These are phyloP conservation scores for Eupithecia subumbrata DNA, from an alignment of 2,888 invertebrate species.

Conservation along the genomic window DNA sequence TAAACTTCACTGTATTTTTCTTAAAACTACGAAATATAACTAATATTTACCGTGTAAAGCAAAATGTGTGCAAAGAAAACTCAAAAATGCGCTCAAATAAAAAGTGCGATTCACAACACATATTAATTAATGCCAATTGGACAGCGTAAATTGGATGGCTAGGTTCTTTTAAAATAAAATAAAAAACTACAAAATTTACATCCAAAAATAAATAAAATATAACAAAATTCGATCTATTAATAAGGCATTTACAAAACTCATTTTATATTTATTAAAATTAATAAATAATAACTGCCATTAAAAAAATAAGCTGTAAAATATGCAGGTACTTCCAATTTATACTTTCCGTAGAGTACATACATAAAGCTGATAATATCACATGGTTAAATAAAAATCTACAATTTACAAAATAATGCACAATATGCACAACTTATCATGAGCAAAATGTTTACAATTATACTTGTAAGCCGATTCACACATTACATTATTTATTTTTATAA, in stretches of 20 bases:
- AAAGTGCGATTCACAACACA: constrained; percentile 13
- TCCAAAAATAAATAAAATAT: background rate
- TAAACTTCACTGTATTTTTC: constrained; percentile 33
- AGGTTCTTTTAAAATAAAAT: background rate
- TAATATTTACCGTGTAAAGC: background rate
- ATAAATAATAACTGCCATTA: background rate
- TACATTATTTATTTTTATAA: background rate
- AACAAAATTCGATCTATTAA: background rate
- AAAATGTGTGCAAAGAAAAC: constrained; percentile 23
- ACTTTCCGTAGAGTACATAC: constrained; percentile 1
- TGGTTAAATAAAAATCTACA: background rate
- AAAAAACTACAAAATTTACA: background rate
- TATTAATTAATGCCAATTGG: background rate
- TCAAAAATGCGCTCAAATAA: constrained; percentile 14
- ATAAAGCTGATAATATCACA: constrained; percentile 4
- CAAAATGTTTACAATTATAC: background rate
- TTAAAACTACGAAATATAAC: constrained; percentile 30
- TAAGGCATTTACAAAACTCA: background rate
- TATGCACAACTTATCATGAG: constrained; percentile 4
- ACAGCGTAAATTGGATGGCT: background rate
- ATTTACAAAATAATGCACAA: background rate
- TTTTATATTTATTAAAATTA: background rate
- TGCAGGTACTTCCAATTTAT: constrained; percentile 5
- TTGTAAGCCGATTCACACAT: constrained; percentile 5
- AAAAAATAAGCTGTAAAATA: background rate